Evolutionary conservation across 2,888 invertebrate species (phyloP).

Genomic region (Cosmia trapezina): DNA sequence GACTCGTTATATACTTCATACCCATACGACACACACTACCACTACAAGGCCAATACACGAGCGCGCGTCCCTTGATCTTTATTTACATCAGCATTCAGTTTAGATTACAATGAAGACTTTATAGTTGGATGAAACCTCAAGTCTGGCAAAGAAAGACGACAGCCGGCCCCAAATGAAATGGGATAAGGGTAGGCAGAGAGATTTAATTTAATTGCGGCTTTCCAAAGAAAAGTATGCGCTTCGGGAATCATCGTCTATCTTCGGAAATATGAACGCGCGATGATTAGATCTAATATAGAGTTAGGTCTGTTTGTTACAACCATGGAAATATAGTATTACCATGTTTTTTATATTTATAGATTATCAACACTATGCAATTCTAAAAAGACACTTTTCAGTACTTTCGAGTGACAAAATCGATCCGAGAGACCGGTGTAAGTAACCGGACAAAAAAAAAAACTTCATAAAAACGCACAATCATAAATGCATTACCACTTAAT

Average conservation of each 20-base stretch:
- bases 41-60: constrained; percentile 4
- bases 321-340: background rate
- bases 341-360: background rate
- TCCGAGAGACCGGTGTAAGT: background rate
- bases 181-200: background rate
- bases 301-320: background rate
- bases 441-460: background rate
- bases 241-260: background rate
- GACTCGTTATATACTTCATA: constrained; percentile 54
- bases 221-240: background rate
- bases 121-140: background rate
- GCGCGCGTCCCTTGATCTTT: background rate
- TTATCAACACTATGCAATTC: background rate
- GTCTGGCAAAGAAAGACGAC: background rate
- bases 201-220: background rate
- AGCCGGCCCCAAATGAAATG: background rate
- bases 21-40: constrained; percentile 15
- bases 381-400: background rate
- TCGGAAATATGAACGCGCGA: background rate
- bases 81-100: background rate
- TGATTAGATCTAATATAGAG: background rate
- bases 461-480: background rate
- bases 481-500: background rate
- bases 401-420: background rate
- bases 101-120: background rate